Percentiles rank a stretch among this genome's conserved stretches.
These are phyloP conservation scores for Drosophila pallidifrons DNA, from an alignment of 1,140 invertebrate species.

Conservation along the genomic window DNA sequence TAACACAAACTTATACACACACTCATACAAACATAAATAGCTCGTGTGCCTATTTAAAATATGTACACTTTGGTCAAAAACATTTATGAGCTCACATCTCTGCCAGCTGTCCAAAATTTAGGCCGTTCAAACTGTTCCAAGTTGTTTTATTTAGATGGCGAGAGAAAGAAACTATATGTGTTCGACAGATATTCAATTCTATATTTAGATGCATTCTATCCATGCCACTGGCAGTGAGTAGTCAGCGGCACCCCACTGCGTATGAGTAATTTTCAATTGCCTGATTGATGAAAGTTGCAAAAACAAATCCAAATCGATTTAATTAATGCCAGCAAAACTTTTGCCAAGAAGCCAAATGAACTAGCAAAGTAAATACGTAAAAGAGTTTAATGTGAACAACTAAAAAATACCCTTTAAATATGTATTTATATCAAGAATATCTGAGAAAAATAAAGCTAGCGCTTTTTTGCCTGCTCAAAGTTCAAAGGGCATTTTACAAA, in stretches of 20 bases:
- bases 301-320: slow-evolving; percentile 23
- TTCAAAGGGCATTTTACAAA: background rate
- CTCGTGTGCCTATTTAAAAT: slow-evolving; percentile 1
- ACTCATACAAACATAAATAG: background rate
- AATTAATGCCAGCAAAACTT: slow-evolving; percentile 12
- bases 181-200: slow-evolving; percentile 22
- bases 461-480: background rate
- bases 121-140: slow-evolving; percentile 61
- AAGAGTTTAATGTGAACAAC: background rate
- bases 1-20: slow-evolving; percentile 11
- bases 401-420: background rate
- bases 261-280: slow-evolving; percentile 62
- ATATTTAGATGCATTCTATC: slow-evolving; percentile 63
- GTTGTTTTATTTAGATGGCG: slow-evolving; percentile 32
- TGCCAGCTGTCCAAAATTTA: slow-evolving; percentile 68
- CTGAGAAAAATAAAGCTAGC: background rate
- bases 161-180: slow-evolving; percentile 13
- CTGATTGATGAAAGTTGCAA: slow-evolving; percentile 34
- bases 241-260: background rate
- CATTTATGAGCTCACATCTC: slow-evolving; percentile 34
- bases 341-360: background rate
- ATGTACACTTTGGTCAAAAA: slow-evolving; percentile 13
- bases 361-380: background rate
- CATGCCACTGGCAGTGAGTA: background rate
- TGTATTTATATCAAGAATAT: no score